These are phyloP conservation scores for Lacerta agilis DNA, from an alignment of 2,797 vertebrate genomes.

Conservation along the genomic window DNA sequence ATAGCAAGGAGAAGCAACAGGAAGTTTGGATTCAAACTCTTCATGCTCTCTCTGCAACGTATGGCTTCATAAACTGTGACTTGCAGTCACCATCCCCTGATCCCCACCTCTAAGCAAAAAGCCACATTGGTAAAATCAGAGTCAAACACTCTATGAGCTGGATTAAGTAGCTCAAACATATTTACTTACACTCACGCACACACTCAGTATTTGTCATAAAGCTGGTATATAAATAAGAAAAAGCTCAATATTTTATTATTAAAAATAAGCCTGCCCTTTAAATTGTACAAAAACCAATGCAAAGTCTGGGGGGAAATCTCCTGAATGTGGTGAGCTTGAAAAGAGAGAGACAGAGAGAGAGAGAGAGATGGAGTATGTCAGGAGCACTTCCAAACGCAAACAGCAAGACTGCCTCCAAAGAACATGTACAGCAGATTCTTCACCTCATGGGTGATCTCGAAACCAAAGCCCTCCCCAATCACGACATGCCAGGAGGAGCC, in stretches of 20 bases:
- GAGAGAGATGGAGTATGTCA: slow-evolving; percentile 66
- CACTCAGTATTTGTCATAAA: slow-evolving; percentile 48
- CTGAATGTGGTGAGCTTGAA: neutral
- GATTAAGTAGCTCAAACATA: slow-evolving; percentile 45
- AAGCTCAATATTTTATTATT: slow-evolving; percentile 56
- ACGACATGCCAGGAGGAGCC: slow-evolving; percentile 99
- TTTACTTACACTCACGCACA: neutral
- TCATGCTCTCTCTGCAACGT: neutral
- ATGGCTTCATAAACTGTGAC: neutral
- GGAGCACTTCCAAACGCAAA: slow-evolving; percentile 98
- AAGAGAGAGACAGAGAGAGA: neutral
- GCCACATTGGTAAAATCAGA: slow-evolving; percentile 33
- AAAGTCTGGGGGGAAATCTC: slow-evolving; percentile 47
- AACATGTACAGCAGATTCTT: slow-evolving; percentile 99
- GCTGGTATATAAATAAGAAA: slow-evolving; percentile 57
- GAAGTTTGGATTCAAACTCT: slow-evolving; percentile 18
- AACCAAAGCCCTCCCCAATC: slow-evolving; percentile 95
- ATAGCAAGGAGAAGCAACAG: neutral
- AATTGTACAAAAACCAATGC: slow-evolving; percentile 54
- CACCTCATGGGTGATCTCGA: slow-evolving; percentile 97
- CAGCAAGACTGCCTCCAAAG: slow-evolving; percentile 93
- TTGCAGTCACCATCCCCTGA: slow-evolving; percentile 19
- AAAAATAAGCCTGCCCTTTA: slow-evolving; percentile 62
- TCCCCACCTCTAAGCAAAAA: slow-evolving; percentile 47
- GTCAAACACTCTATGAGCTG: slow-evolving; percentile 40